A percentile compares a stretch with the other conserved stretches of the same genome.
Conservation (phyloP, 53 echinoderm and acorn worm species). For the Luidia sarsii region DNA sequence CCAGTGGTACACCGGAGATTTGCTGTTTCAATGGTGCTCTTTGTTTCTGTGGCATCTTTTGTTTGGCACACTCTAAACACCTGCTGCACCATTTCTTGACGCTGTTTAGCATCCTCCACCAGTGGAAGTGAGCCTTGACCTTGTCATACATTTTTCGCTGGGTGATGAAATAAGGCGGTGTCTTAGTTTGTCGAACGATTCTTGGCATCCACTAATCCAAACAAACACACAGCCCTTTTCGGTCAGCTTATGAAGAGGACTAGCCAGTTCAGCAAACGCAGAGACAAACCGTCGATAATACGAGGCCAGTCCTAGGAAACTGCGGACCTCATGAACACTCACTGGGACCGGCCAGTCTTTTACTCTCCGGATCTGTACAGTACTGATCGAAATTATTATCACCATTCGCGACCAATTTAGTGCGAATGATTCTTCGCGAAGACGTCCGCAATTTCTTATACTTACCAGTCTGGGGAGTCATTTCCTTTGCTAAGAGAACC, state of each 20-base stretch:
- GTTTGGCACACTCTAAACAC: slow-evolving; percentile 24
- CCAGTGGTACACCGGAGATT: slow-evolving; percentile 13
- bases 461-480: too few relatives aligned
- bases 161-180: slow-evolving; percentile 39
- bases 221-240: slow-evolving; percentile 30
- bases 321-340: slow-evolving; percentile 24
- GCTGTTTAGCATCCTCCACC: slow-evolving; percentile 40
- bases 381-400: too few relatives aligned
- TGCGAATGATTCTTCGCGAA: too few relatives aligned
- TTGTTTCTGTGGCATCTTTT: slow-evolving; percentile 6
- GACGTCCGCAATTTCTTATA: too few relatives aligned
- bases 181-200: slow-evolving; percentile 41
- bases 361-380: slow-evolving; percentile 25
- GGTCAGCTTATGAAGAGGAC: slow-evolving; percentile 51
- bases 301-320: slow-evolving; percentile 38
- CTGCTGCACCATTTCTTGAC: slow-evolving; percentile 11
- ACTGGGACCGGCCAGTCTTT: slow-evolving; percentile 43
- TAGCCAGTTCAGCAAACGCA: slow-evolving; percentile 43
- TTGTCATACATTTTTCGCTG: slow-evolving; percentile 21
- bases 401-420: too few relatives aligned
- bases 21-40: slow-evolving; percentile 24
- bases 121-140: slow-evolving; percentile 19
- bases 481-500: too few relatives aligned
- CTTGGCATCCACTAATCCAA: slow-evolving; percentile 50
- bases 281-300: slow-evolving; percentile 58